Evolutionary conservation across 2,888 invertebrate genomes (phyloP).

Genomic region (Notodonta dromedarius): DNA sequence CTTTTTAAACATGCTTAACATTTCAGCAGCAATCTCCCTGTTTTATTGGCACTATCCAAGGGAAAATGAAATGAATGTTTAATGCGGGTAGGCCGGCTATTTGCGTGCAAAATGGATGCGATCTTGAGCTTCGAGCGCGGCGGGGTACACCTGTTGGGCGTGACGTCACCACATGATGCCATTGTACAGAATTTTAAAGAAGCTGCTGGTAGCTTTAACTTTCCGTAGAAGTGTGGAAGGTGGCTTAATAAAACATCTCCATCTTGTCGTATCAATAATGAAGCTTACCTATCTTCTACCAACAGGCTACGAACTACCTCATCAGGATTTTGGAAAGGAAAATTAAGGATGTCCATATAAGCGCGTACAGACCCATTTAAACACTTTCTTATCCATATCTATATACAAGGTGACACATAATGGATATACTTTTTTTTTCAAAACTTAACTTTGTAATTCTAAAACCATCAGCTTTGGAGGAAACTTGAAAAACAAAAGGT

Average conservation of each 20-base stretch:
- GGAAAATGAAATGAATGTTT: slow-evolving; percentile 49
- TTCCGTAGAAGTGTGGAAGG: too few species aligned
- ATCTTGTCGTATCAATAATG: too few species aligned
- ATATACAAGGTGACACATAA: too few species aligned
- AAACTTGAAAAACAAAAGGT: too few species aligned
- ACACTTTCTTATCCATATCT: too few species aligned
- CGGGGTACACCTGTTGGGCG: slow-evolving; percentile 30
- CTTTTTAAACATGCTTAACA: slow-evolving; percentile 9
- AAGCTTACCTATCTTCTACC: background rate
- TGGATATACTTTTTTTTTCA: too few species aligned
- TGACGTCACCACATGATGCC: slow-evolving; percentile 16
- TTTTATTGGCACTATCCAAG: slow-evolving; percentile 30
- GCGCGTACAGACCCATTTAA: too few species aligned
- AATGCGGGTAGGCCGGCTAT: slow-evolving; percentile 29
- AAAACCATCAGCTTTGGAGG: too few species aligned
- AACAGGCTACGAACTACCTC: background rate
- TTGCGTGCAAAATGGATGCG: slow-evolving; percentile 37
- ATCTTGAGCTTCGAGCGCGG: slow-evolving; percentile 36
- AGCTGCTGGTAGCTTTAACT: background rate
- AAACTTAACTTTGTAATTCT: too few species aligned
- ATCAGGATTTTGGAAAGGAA: too few species aligned
- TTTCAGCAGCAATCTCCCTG: slow-evolving; percentile 17
- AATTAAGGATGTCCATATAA: too few species aligned
- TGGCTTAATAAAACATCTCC: too few species aligned
- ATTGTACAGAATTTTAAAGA: background rate